Conservation (phyloP, 2,113 vertebrate species). For the Corvus hawaiiensis region DNA sequence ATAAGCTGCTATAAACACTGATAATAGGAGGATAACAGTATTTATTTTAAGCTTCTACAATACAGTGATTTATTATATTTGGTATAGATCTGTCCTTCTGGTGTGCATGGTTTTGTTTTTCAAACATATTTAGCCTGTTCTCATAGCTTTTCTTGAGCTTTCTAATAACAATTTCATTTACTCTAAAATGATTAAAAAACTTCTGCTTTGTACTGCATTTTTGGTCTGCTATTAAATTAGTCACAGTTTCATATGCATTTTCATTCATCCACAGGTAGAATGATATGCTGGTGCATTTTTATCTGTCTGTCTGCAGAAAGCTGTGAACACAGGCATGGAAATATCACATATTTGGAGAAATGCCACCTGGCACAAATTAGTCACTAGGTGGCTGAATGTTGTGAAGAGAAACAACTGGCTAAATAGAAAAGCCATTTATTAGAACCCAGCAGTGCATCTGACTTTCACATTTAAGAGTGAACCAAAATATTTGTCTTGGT, state of each 20-base stretch:
- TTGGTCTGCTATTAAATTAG: neutral
- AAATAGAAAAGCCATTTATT: conserved; percentile 47
- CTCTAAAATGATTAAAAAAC: neutral
- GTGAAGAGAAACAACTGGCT: conserved; percentile 35
- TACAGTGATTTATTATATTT: neutral
- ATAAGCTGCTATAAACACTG: neutral
- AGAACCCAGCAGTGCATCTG: conserved; percentile 3
- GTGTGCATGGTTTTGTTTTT: neutral
- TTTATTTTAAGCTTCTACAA: neutral
- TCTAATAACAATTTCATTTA: neutral
- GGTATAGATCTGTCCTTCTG: neutral
- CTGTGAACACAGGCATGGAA: conserved; percentile 63
- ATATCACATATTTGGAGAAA: conserved; percentile 58
- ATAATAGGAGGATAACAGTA: neutral
- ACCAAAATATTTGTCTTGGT: conserved; percentile 36
- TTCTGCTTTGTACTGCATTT: neutral
- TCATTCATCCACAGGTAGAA: conserved; percentile 30
- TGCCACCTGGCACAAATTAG: conserved; percentile 57
- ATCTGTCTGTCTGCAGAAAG: conserved; percentile 60
- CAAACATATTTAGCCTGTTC: neutral
- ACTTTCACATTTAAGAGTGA: neutral
- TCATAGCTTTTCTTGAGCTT: neutral
- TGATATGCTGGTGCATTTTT: conserved; percentile 42
- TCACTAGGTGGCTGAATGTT: conserved; percentile 44
- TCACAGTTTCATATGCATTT: neutral